phyloP scores from a whole-genome alignment of 2,113 vertebrate species.

The Charina bottae region DNA sequence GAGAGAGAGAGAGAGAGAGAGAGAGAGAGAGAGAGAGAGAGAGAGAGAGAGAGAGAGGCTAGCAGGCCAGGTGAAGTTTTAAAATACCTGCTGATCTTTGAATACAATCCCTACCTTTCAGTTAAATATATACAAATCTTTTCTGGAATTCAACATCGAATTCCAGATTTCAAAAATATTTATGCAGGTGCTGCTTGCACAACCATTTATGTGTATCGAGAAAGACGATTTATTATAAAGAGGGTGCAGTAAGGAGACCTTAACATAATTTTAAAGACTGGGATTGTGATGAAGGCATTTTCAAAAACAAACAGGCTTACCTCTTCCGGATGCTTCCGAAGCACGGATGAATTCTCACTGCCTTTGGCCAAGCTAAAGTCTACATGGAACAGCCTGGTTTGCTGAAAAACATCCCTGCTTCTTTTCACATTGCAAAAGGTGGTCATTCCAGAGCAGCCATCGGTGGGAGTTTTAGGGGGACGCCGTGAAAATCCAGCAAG shows the following conservation, averaged over 20 bases:
- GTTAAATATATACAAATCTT: neutral
- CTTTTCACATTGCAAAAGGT: neutral
- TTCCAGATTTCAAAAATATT: neutral
- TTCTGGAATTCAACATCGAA: neutral
- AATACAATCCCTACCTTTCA: neutral
- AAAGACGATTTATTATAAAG: neutral
- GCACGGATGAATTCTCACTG: neutral
- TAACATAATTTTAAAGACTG: neutral
- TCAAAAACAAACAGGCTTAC: slow-evolving; percentile 34
- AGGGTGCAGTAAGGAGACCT: neutral
- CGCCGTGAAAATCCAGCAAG: slow-evolving; percentile 47
- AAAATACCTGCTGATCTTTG: neutral
- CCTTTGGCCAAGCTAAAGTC: slow-evolving; percentile 20
- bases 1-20: neutral
- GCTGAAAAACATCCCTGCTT: slow-evolving; percentile 39
- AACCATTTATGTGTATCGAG: neutral
- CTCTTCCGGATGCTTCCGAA: slow-evolving; percentile 30
- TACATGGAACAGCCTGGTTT: neutral
- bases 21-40: too few relatives aligned
- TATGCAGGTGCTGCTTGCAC: neutral
- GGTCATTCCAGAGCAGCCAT: slow-evolving; percentile 37
- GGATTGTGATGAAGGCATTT: neutral
- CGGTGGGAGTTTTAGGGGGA: slow-evolving; percentile 33
- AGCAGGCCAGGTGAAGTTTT: neutral
- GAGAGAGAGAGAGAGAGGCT: neutral